A percentile compares a stretch with the other conserved stretches of the same genome.
These are phyloP conservation scores for Crotalus horridus DNA, from an alignment of 2,113 vertebrate genomes.

Conservation along the genomic window DNA sequence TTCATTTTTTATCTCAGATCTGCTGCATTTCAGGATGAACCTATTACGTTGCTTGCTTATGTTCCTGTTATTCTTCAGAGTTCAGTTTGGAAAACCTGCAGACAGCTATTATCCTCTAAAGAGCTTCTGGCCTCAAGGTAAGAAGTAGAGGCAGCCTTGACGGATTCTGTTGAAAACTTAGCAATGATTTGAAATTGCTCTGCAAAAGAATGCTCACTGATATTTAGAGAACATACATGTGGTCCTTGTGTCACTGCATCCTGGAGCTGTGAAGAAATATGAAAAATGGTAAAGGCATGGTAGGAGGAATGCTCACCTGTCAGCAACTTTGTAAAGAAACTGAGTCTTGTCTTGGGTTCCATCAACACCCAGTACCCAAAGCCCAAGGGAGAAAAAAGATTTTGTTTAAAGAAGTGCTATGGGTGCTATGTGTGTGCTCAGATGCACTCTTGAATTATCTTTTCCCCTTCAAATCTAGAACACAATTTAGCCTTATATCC, in stretches of 20 bases:
- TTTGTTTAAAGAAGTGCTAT: background rate
- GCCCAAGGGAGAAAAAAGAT: background rate
- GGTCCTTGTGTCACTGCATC: background rate
- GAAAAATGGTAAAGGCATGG: background rate
- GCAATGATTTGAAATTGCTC: background rate
- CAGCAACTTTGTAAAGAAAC: background rate
- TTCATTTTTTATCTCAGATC: conserved; percentile 15
- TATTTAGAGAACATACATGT: background rate
- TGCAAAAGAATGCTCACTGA: background rate
- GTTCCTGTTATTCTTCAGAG: conserved; percentile 54
- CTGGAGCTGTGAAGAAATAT: background rate
- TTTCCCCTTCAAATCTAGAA: background rate
- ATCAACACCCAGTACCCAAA: background rate
- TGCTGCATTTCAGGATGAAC: conserved; percentile 45
- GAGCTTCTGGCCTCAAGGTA: conserved; percentile 58
- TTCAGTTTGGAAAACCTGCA: conserved; percentile 38
- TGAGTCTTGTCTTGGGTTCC: background rate
- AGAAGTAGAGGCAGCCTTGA: background rate
- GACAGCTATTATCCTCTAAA: conserved; percentile 21
- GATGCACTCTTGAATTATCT: background rate
- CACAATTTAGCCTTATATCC: background rate
- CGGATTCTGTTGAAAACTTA: background rate
- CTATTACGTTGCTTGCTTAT: conserved; percentile 36
- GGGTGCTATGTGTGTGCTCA: background rate
- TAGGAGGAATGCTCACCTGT: background rate